These are phyloP conservation scores for Myotis yumanensis DNA, from an alignment of 2,113 vertebrate species.

Conservation along the genomic window DNA sequence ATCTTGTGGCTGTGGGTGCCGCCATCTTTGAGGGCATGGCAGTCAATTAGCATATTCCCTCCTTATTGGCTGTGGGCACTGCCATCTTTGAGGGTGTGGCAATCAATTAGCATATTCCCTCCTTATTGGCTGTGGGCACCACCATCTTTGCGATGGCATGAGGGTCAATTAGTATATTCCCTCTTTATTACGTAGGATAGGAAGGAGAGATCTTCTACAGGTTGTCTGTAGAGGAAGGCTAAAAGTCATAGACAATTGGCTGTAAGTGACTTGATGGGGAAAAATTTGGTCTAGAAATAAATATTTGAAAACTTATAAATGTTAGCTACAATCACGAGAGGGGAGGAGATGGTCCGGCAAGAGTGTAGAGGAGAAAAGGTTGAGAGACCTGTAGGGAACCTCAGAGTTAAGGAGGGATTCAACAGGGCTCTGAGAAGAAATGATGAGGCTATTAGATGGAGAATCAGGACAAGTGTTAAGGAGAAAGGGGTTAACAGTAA, in stretches of 20 bases:
- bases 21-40: too few relatives aligned
- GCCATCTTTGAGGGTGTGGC: too few relatives aligned
- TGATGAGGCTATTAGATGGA: background rate
- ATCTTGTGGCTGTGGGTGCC: too few relatives aligned
- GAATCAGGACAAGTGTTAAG: background rate
- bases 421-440: background rate
- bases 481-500: background rate
- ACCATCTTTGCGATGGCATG: too few relatives aligned
- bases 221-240: background rate
- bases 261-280: background rate
- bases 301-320: background rate
- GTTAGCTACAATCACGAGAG: background rate
- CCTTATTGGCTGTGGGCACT: too few relatives aligned
- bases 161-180: too few relatives aligned
- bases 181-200: background rate
- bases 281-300: background rate
- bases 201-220: background rate
- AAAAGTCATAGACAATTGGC: background rate
- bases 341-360: background rate
- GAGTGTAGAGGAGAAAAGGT: background rate
- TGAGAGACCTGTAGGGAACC: background rate
- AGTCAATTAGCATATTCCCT: too few relatives aligned
- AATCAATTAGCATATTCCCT: too few relatives aligned
- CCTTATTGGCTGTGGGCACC: too few relatives aligned
- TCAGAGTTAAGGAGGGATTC: background rate